Evolutionary conservation across 2,888 invertebrate genomes (phyloP), one percentile per base, ranked within the genome.

Genomic region (Ormyrus labotus): DNA sequence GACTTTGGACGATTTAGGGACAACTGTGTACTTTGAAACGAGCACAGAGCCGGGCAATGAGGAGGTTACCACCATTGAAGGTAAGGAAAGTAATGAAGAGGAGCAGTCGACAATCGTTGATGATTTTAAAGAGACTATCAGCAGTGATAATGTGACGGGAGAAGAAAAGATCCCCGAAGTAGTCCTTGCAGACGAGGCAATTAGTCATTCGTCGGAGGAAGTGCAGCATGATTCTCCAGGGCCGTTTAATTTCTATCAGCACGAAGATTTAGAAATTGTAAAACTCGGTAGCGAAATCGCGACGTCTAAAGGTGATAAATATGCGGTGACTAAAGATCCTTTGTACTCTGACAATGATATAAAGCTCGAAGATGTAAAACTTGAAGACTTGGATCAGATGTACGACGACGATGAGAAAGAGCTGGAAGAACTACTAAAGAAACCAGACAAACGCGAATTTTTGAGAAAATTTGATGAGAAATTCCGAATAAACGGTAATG

Each of bases 261-360:
- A 91, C 58, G 90, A 90, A 0, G 91, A 91, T 57, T 86, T 92
- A 6, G 91, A 92, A 83, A 92, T 93, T 45, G 88, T 93, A 6
- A 91, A 91, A 80, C 84, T 92, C 53, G 87, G 89, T 57, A 85
- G 88, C 6, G 87, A 90, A 10, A 78, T 10, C 10, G 47, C 81
- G 5, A 86, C 73, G 0, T 53, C 73, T 19, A 58, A 69, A 51
- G 48, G 4, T 1, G n/a, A 11, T 6, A 73, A 81, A 3, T 51
- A 67, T 6, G 9, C 53, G 8, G 10, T 58, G 60, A 50, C 19
- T n/a, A 53, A 67, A 11, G 64, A 77, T 47, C 34, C 64, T 2
- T 48, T 63, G 0, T 77, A 77, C 55, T 7, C 64, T 3, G 57
- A 45, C 11, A 78, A 67, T 50, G 68, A 75, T 13, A 51, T 81